phyloP scores from a whole-genome alignment of 2,888 invertebrate genomes.

The Malthinus seriepunctatus region DNA sequence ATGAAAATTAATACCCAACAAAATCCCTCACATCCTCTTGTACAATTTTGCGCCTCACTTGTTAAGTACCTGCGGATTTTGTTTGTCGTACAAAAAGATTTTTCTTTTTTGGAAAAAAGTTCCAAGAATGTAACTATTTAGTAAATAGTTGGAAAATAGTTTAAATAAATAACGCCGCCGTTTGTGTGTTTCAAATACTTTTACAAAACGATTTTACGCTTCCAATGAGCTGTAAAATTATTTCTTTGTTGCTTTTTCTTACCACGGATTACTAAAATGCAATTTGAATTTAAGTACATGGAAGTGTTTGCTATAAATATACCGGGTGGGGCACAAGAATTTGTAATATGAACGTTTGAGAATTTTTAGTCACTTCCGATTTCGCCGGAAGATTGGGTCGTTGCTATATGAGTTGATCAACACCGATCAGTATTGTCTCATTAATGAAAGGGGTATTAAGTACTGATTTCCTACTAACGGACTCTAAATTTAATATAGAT shows the following conservation, averaged over 20 bases:
- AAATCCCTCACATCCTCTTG: slow-evolving; percentile 9
- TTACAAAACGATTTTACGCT: slow-evolving; percentile 6
- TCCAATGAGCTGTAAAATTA: slow-evolving; percentile 18
- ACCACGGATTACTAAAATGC: not conserved
- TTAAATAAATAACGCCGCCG: slow-evolving; percentile 1
- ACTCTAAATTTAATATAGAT: too few relatives aligned
- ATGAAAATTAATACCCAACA: slow-evolving; percentile 7
- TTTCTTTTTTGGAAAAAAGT: not conserved
- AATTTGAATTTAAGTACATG: not conserved
- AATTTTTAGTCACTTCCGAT: too few relatives aligned
- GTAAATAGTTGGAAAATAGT: slow-evolving; percentile 13
- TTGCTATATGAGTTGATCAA: too few relatives aligned
- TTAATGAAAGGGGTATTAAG: too few relatives aligned
- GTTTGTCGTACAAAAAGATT: not conserved
- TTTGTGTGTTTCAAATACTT: not conserved
- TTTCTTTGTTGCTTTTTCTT: not conserved
- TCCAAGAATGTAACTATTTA: slow-evolving; percentile 13
- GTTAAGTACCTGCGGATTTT: not conserved
- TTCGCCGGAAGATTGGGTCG: too few relatives aligned
- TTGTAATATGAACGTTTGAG: too few relatives aligned
- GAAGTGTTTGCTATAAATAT: too few relatives aligned
- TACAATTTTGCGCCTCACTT: not conserved
- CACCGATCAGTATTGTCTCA: too few relatives aligned
- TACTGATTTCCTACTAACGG: too few relatives aligned
- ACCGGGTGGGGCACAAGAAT: too few relatives aligned